Evolutionary conservation across 2,888 invertebrate genomes (phyloP).

Genomic region (Campaea margaritaria): DNA sequence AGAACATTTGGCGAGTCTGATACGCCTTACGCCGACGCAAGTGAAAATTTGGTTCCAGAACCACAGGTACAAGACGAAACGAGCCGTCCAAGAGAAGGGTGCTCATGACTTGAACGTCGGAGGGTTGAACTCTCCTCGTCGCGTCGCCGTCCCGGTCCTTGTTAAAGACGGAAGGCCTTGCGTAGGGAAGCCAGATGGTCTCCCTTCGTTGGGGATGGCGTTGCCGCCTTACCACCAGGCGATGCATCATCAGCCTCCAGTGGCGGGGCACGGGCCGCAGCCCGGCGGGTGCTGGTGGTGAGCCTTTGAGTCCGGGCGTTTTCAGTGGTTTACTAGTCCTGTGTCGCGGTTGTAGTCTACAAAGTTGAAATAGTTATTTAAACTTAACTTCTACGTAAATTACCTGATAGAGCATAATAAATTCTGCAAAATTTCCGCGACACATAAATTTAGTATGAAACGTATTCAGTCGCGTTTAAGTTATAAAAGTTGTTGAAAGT

Average conservation of each 20-base stretch:
- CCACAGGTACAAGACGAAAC: conserved; percentile 99
- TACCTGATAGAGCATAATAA: neutral
- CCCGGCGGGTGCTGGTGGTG: conserved; percentile 85
- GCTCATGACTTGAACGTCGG: conserved; percentile 88
- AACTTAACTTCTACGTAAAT: neutral
- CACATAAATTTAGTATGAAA: conserved; percentile 33
- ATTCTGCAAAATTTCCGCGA: conserved; percentile 25
- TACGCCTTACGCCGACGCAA: conserved; percentile 98
- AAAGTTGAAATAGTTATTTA: neutral
- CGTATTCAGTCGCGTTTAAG: conserved; percentile 37
- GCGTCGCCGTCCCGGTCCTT: conserved; percentile 97
- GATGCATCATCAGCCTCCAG: conserved; percentile 74
- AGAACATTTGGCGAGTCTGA: conserved; percentile 97
- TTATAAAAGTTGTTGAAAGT: conserved; percentile 47
- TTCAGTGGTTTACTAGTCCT: conserved; percentile 72
- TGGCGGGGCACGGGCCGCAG: conserved; percentile 69
- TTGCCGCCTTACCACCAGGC: conserved; percentile 81
- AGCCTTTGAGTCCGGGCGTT: conserved; percentile 42
- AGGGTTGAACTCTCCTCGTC: conserved; percentile 92
- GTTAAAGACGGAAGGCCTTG: conserved; percentile 98
- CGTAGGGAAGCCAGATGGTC: conserved; percentile 85
- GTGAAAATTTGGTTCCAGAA: conserved; percentile 99
- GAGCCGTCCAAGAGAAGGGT: conserved; percentile 98
- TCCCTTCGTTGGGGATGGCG: conserved; percentile 76
- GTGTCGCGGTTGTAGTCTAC: conserved; percentile 30